Base-by-base conservation (phyloP, 2,113 vertebrate species). In the Neotoma lepida region DNA sequence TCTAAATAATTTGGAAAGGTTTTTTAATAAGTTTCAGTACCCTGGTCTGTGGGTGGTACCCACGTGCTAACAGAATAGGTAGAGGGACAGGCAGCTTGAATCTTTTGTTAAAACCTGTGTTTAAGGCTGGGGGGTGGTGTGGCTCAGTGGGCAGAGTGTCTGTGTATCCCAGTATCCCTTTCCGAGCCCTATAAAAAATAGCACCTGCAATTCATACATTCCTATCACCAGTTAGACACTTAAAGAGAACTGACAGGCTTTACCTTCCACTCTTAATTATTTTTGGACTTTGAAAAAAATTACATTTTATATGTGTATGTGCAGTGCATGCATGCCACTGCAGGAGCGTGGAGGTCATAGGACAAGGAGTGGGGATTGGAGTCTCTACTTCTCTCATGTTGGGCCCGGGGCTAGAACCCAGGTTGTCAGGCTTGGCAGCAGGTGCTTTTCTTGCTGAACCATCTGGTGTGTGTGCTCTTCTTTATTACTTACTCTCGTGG, bases 11-110 rank as follows among this genome's bases (percentile, higher is more conserved):
- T 35, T 94, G 76, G 77, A 73, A 95, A 90, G 51, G 39, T 88
- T 95, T 95, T 91, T 96, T 93, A 92, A 88, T 28, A 94, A 95
- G 56, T 54, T 46, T 94, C 81, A 93, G 70, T 88, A 61, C 39
- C 51, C 51, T 63, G 84, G 81, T 73, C 85, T 88, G 93, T 95
- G 94, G 94, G 96, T 96, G 96, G 94, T 95, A 95, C 35, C 78
- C 74, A 88, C 77, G 20, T 82, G 46, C 71, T 92, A 89, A 93
- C 9, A 96, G 64, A 96, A 96, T 73, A 95, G 82, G 96, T 93
- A 92, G 73, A 68, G 58, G 61, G 70, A 82, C 94, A 64, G 74
- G 63, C 89, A 87, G 89, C 56, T 81, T 85, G 85, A 96, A 33
- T 94, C 51, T 86, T 96, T 85, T 91, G 81, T 95, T 88, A 86